Evolutionary conservation across 2,888 invertebrate species (phyloP), one percentile per base, ranked within the genome.

Genomic region (Empis livida): DNA sequence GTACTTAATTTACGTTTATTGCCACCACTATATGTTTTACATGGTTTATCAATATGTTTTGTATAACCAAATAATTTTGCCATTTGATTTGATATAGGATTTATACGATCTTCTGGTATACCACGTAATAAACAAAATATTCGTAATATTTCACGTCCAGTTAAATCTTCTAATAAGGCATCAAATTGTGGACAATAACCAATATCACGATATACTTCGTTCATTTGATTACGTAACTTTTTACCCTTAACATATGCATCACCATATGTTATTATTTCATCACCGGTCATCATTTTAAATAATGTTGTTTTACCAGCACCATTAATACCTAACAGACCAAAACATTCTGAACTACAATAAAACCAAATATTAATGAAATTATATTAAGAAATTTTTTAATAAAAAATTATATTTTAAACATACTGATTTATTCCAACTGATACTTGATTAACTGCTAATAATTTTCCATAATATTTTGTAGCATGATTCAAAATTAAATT

Each of bases 231-330:
- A 52, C 73, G 68, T 16, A 77, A 64, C 5, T 71, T 75, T 46
- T 72, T 59, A 8, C 79, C 78, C 53, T 76, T 72, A 11, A 89
- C 75, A 66, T 73, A 84, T 1, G 82, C 85, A 44, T 81, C 76
- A 0, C 89, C 89, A 45, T 73, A 73, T 0, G 82, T 77, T 11
- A 86, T 76, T 5, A 68, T 65, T 58, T 82, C 82, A 61, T 89
- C 90, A 0, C 92, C 91, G 43, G 91, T 91, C 57, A 92, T 71
- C 84, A 91, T 89, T 69, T 86, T 86, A 64, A 94, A 94, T 0
- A 92, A 91, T 1, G 83, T 81, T 0, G 88, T 89, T 67, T 90
- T 91, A 0, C 90, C 90, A 3, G 90, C 89, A 10, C 91, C 90
- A 63, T 91, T 90, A 1, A 88, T 81, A 1, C 90, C 88, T 43